phyloP scores from a whole-genome alignment of 2,888 invertebrate genomes.

The Athetis lepigone region DNA sequence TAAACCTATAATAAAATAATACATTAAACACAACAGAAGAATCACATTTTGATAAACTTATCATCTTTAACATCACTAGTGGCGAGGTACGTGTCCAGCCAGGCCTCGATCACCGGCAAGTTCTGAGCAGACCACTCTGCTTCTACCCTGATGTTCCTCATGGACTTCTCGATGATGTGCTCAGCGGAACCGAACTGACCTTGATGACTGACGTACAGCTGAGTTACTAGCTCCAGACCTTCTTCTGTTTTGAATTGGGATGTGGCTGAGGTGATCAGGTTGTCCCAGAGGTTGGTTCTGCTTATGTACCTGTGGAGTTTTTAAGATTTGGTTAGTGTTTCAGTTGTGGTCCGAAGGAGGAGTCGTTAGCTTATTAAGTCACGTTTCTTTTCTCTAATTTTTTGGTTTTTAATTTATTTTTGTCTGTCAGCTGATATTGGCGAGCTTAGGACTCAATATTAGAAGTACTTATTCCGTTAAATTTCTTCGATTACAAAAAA shows the following conservation, averaged over 20 bases:
- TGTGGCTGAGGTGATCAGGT: conserved; percentile 93
- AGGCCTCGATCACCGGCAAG: conserved; percentile 93
- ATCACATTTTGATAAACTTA: conserved; percentile 65
- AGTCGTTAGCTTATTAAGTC: no score
- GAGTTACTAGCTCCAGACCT: conserved; percentile 93
- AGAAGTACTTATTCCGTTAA: no score
- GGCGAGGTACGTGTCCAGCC: conserved; percentile 90
- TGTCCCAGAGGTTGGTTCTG: conserved; percentile 94
- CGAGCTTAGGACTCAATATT: no score
- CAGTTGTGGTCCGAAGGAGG: background rate
- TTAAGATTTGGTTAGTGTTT: background rate
- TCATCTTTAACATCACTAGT: conserved; percentile 70
- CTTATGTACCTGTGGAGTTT: conserved; percentile 90
- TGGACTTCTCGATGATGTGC: conserved; percentile 93
- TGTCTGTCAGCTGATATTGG: no score
- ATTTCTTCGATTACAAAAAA: no score
- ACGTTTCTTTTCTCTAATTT: no score
- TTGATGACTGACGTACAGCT: conserved; percentile 91
- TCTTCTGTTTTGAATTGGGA: conserved; percentile 94
- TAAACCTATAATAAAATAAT: background rate
- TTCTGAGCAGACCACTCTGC: conserved; percentile 94
- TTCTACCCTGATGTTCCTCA: conserved; percentile 94
- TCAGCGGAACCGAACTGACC: conserved; percentile 94
- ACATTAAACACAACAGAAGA: conserved; percentile 35
- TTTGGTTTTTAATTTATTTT: no score